Percentiles rank a stretch among this genome's conserved stretches.
These are phyloP conservation scores for Pteronotus mesoamericanus DNA, from an alignment of 2,797 vertebrate species.

Conservation along the genomic window DNA sequence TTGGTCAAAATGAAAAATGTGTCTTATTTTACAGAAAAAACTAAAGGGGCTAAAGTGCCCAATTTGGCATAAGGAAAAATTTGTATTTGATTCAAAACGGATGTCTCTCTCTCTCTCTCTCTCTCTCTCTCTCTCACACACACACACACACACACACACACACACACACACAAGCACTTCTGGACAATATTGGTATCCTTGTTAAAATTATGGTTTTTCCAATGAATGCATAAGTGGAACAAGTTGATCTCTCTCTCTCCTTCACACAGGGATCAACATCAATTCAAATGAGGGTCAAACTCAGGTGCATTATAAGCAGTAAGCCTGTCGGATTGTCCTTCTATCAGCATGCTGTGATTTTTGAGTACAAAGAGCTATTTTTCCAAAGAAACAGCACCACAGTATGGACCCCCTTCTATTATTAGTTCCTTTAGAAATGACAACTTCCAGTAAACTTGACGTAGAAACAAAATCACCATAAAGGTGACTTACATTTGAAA, in stretches of 20 bases:
- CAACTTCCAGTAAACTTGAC: background rate
- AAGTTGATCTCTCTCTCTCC: background rate
- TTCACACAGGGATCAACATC: background rate
- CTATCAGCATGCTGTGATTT: background rate
- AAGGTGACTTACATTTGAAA: background rate
- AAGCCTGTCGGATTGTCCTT: background rate
- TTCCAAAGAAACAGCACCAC: background rate
- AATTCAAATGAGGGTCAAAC: background rate
- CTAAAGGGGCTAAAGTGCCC: background rate
- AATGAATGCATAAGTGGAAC: background rate
- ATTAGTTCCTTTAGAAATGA: background rate
- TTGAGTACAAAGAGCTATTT: background rate
- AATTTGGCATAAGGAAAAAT: background rate
- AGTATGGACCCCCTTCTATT: background rate
- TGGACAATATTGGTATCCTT: background rate
- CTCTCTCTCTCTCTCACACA: too few relatives aligned
- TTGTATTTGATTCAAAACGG: background rate
- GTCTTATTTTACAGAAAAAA: too few relatives aligned
- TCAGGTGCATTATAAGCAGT: background rate
- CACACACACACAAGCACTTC: background rate
- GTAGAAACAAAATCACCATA: background rate
- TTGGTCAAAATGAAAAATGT: too few relatives aligned
- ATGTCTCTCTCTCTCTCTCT: too few relatives aligned
- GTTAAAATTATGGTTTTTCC: background rate
- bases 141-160: too few relatives aligned